Evolutionary conservation across 2,113 vertebrate genomes (phyloP).

Genomic region (Tragelaphus scriptus): DNA sequence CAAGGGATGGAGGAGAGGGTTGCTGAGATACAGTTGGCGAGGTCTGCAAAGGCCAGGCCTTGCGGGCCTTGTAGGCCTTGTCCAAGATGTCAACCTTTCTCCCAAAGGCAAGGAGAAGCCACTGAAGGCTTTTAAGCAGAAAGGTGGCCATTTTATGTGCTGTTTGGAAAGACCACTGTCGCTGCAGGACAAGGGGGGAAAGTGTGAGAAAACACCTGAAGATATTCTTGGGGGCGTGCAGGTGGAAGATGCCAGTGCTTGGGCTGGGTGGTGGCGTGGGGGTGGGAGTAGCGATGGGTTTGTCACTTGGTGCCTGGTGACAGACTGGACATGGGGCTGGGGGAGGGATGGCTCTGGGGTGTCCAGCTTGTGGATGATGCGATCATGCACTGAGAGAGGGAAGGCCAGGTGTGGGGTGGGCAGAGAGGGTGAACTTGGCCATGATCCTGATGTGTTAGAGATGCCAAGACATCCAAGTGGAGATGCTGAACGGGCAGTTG

Average conservation of each 20-base stretch:
- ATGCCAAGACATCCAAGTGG: background rate
- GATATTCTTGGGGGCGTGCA: background rate
- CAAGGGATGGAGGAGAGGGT: background rate
- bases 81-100: background rate
- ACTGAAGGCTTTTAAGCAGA: background rate
- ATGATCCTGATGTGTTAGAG: background rate
- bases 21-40: background rate
- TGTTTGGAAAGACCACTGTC: background rate
- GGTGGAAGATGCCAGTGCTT: fast-evolving
- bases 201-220: background rate
- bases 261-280: background rate
- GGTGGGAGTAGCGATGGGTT: background rate
- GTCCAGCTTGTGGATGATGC: background rate
- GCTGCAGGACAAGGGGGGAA: background rate
- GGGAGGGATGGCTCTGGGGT: background rate
- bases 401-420: background rate
- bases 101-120: conserved; percentile 4
- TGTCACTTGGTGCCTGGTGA: background rate
- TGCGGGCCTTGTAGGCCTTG: background rate
- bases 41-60: background rate
- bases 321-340: background rate
- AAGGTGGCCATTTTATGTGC: background rate
- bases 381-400: background rate
- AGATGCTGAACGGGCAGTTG: background rate
- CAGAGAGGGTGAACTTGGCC: background rate